A percentile compares a stretch with the other conserved stretches of the same genome.
These are phyloP conservation scores for Bufo gargarizans DNA, from an alignment of 2,113 vertebrate species.

Conservation along the genomic window DNA sequence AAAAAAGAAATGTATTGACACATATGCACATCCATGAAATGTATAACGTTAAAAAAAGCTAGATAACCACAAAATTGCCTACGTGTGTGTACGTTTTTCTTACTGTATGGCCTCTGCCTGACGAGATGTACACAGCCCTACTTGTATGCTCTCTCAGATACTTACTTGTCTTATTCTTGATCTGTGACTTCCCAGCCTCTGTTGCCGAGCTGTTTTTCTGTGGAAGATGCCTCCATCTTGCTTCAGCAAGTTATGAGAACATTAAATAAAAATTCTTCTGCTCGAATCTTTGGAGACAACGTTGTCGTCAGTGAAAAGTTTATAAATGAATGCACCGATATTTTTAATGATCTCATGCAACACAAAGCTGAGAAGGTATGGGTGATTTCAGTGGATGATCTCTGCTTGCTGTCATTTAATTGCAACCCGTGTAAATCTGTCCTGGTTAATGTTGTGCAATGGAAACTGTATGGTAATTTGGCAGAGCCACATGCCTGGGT, in stretches of 20 bases:
- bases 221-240: conserved; percentile 84
- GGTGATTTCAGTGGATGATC: not conserved
- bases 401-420: too few species aligned
- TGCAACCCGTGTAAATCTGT: too few species aligned
- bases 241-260: conserved; percentile 89
- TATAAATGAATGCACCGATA: conserved; percentile 78
- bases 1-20: too few species aligned
- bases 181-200: conserved; percentile 75
- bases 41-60: too few species aligned
- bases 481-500: too few species aligned
- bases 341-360: conserved; percentile 87
- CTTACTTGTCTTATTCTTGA: not conserved
- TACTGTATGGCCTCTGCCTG: too few species aligned
- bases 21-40: too few species aligned
- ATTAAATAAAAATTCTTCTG: conserved; percentile 77
- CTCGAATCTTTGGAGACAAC: conserved; percentile 79
- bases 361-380: conserved; percentile 91
- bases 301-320: conserved; percentile 92
- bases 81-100: too few species aligned
- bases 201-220: conserved; percentile 88
- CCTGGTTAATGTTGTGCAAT: too few species aligned
- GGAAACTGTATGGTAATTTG: too few species aligned
- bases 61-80: too few species aligned
- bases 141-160: not conserved
- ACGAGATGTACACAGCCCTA: too few species aligned